These are phyloP conservation scores for Ageneiosus marmoratus DNA, from an alignment of 2,113 vertebrate species.

Conservation along the genomic window DNA sequence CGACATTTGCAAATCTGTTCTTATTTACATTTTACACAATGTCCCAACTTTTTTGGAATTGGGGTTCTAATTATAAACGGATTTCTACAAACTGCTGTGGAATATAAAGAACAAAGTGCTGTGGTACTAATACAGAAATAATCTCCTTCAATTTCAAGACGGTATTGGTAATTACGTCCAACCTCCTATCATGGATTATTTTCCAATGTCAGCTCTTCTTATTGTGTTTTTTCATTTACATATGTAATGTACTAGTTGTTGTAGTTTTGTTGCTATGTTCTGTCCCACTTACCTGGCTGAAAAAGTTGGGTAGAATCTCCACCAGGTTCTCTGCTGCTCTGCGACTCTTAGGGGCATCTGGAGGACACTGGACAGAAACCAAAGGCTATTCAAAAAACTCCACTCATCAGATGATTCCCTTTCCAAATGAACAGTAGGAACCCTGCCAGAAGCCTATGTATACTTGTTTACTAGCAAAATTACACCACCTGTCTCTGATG, in stretches of 20 bases:
- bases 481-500: neutral
- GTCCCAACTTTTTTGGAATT: too few species aligned
- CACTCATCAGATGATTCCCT: neutral
- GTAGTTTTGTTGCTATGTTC: neutral
- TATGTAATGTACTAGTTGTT: neutral
- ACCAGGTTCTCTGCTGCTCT: conserved; percentile 86
- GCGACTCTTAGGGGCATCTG: conserved; percentile 84
- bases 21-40: too few species aligned
- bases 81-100: too few species aligned
- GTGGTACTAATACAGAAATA: neutral
- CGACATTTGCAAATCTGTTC: too few species aligned
- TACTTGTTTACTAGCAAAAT: neutral
- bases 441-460: neutral
- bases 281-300: conserved; percentile 71
- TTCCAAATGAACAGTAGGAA: neutral
- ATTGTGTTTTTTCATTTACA: neutral
- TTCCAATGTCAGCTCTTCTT: neutral
- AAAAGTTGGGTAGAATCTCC: conserved; percentile 74
- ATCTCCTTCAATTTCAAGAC: neutral
- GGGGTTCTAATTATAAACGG: too few species aligned
- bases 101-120: too few species aligned
- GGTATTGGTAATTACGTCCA: too few species aligned
- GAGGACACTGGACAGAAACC: conserved; percentile 75
- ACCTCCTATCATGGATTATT: too few species aligned
- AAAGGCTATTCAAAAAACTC: neutral